Evolutionary conservation across 1,140 invertebrate genomes (phyloP).

Genomic region (Dryas iulia): DNA sequence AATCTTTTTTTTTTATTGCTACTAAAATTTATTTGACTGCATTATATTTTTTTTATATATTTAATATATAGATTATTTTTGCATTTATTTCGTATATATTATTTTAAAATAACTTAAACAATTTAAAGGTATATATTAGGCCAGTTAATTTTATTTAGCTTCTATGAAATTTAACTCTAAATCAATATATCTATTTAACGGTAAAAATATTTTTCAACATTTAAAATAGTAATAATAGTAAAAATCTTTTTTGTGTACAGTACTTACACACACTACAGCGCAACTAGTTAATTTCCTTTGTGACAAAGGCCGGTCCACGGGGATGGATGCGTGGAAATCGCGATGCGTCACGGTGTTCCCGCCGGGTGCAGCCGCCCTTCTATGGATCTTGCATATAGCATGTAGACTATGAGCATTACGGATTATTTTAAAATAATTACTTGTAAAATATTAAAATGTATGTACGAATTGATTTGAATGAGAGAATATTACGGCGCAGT

Average conservation of each 20-base stretch:
- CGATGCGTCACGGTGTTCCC: slow-evolving; percentile 74
- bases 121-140: no score
- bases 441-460: no score
- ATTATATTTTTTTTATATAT: neutral
- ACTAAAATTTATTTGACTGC: no score
- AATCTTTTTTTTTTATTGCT: no score
- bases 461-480: no score
- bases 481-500: no score
- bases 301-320: slow-evolving; percentile 71
- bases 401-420: neutral
- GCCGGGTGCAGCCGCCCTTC: slow-evolving; percentile 54
- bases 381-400: slow-evolving; percentile 2
- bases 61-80: neutral
- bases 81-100: neutral
- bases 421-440: neutral
- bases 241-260: slow-evolving; percentile 36
- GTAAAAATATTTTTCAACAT: neutral
- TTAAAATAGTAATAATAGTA: neutral
- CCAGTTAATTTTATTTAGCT: no score
- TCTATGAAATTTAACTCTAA: neutral
- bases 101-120: neutral
- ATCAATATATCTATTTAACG: neutral
- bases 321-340: slow-evolving; percentile 79
- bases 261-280: slow-evolving; percentile 48
- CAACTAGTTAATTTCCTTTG: slow-evolving; percentile 80